Evolutionary conservation across 2,888 invertebrate species (phyloP).

Genomic region (Bellardia bayeri): DNA sequence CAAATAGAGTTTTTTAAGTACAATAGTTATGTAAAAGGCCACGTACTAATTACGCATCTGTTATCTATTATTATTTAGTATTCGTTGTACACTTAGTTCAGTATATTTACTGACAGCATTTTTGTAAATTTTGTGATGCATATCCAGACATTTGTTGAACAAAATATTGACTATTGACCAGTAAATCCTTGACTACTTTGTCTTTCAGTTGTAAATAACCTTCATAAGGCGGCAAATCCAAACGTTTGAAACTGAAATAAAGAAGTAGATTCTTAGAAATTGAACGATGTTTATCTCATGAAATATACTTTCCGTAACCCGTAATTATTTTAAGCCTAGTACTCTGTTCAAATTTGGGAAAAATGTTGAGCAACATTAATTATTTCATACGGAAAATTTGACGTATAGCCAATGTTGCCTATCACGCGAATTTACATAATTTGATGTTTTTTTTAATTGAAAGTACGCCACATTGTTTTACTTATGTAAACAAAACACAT

Average conservation of each 20-base stretch:
- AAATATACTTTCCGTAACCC: too few species aligned
- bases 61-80: conserved; percentile 65
- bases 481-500: too few species aligned
- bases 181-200: conserved; percentile 99
- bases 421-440: too few species aligned
- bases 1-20: conserved; percentile 63
- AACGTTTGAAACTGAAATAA: conserved; percentile 95
- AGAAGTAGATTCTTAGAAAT: too few species aligned
- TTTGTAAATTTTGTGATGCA: conserved; percentile 53
- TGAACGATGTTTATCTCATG: too few species aligned
- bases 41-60: conserved; percentile 69
- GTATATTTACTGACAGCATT: conserved; percentile 72
- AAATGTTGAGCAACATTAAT: too few species aligned
- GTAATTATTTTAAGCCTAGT: too few species aligned
- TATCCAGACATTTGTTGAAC: conserved; percentile 43
- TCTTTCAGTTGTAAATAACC: conserved; percentile 97
- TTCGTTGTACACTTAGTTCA: conserved; percentile 70
- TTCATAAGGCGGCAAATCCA: conserved; percentile 98
- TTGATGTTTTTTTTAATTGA: too few species aligned
- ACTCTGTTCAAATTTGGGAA: too few species aligned
- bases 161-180: conserved; percentile 94
- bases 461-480: too few species aligned
- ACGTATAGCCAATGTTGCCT: too few species aligned
- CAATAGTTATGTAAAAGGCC: conserved; percentile 72
- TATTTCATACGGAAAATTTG: too few species aligned